Evolutionary conservation across 2,113 vertebrate species (phyloP), one percentile per base, ranked within the genome.

Genomic region (Edolisoma coerulescens): DNA sequence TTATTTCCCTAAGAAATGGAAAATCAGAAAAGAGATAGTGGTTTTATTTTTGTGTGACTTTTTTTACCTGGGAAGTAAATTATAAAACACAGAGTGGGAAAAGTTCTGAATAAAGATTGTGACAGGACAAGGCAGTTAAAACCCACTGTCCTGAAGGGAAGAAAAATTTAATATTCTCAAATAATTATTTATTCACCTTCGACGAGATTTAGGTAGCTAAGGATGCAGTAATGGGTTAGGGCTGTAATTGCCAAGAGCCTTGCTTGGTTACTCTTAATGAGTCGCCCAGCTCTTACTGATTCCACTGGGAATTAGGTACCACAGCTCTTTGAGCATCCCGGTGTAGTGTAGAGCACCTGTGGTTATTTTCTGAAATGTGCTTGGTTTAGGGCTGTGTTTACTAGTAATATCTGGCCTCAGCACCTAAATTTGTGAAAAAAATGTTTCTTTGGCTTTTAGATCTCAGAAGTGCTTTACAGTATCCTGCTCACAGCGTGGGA

Each of bases 371-470:
- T 82, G 42, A 83, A 76, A 54, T 1, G 2, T 54, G 33, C n/a
- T 63, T 86, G 7, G 2, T 92, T 83, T 78, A 56, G 47, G 47
- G 6, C 47, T 73, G 23, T 83, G 54, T 70, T 85, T 86, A n/a
- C 18, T 67, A 54, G 16, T 22, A 89, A 54, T 56, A 42, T 39
- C 86, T 90, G 50, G 21, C 47, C n/a, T 90, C 39, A 45, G 49
- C 69, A 59, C 33, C 28, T 88, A 49, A 17, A 84, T 78, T 59
- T 78, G n/a, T 74, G 7, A 1, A n/a, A 8, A 78, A 90, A 75
- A 70, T 35, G 32, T 0, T 32, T 74, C 37, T 86, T 1, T 0
- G 0, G 52, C 42, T 84, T 81, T 50, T 52, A 13, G 28, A 30
- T 84, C 0, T 2, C 33, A 35, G 50, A 84, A 84, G 24, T 65